Conservation (phyloP, 2,797 vertebrate species). For the Neoniphon sammara region DNA sequence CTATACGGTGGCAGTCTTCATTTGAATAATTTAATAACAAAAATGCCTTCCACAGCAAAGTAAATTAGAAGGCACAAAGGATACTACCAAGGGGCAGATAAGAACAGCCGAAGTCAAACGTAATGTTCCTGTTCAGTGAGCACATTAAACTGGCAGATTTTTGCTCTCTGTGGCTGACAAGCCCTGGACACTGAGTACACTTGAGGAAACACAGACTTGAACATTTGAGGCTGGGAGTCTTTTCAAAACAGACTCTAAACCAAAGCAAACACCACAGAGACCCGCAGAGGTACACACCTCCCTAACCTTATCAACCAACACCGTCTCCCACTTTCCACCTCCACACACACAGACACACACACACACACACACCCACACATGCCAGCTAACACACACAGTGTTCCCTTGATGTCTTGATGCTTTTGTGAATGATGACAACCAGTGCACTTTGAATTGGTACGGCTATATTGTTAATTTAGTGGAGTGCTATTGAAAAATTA, state of each 20-base stretch:
- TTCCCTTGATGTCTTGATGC: slow-evolving; percentile 63
- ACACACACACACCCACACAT: slow-evolving; percentile 21
- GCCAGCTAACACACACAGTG: slow-evolving; percentile 22
- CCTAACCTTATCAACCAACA: slow-evolving; percentile 61
- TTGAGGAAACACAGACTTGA: slow-evolving; percentile 62
- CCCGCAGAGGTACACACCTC: slow-evolving; percentile 50
- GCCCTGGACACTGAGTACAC: slow-evolving; percentile 72
- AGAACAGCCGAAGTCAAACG: slow-evolving; percentile 82
- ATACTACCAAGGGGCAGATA: slow-evolving; percentile 78
- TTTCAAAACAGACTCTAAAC: slow-evolving; percentile 72
- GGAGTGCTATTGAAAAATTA: slow-evolving; percentile 49
- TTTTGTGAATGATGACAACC: slow-evolving; percentile 66
- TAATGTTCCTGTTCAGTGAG: slow-evolving; percentile 83
- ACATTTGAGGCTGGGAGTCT: slow-evolving; percentile 65
- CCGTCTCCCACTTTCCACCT: slow-evolving; percentile 26
- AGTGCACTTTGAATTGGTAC: slow-evolving; percentile 55
- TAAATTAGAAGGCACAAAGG: slow-evolving; percentile 76
- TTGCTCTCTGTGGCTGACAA: slow-evolving; percentile 67
- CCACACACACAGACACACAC: slow-evolving; percentile 6
- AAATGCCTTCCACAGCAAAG: slow-evolving; percentile 71
- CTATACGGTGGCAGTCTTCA: slow-evolving; percentile 63
- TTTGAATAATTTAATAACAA: slow-evolving; percentile 79
- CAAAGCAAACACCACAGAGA: slow-evolving; percentile 71
- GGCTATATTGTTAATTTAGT: slow-evolving; percentile 68
- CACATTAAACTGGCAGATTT: slow-evolving; percentile 81